phyloP scores from a whole-genome alignment of 2,113 vertebrate genomes.

The Rhinopomastus cyanomelas region DNA sequence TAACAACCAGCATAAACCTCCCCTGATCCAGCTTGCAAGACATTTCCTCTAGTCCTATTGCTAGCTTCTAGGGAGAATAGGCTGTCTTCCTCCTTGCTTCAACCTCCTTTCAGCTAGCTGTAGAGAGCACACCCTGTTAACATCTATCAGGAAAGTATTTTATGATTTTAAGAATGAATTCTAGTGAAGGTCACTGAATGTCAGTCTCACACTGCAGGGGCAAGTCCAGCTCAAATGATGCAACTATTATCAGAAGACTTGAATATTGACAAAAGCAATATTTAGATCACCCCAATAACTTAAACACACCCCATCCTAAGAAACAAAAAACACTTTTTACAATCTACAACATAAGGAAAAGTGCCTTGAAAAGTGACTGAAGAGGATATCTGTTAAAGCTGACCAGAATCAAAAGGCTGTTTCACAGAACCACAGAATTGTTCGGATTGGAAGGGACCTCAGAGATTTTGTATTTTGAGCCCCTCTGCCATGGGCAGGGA shows the following conservation, averaged over 20 bases:
- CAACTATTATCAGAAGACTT: too few species aligned
- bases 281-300: accelerated
- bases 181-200: not conserved
- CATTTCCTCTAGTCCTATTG: too few species aligned
- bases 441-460: too few species aligned
- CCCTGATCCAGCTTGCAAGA: too few species aligned
- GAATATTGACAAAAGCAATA: not conserved
- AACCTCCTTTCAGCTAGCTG: too few species aligned
- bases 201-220: not conserved
- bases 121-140: not conserved
- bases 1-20: too few species aligned
- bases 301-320: not conserved
- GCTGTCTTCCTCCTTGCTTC: too few species aligned
- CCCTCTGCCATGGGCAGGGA: too few species aligned
- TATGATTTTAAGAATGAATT: not conserved
- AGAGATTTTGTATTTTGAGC: too few species aligned
- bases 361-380: not conserved
- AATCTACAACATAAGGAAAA: not conserved
- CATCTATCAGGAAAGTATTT: not conserved
- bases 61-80: too few species aligned
- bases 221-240: not conserved
- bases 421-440: too few species aligned
- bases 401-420: not conserved
- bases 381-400: not conserved
- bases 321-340: not conserved